Evolutionary conservation across 1,140 invertebrate species (phyloP), one percentile per base, ranked within the genome.

Genomic region (Tetraneura akinire): DNA sequence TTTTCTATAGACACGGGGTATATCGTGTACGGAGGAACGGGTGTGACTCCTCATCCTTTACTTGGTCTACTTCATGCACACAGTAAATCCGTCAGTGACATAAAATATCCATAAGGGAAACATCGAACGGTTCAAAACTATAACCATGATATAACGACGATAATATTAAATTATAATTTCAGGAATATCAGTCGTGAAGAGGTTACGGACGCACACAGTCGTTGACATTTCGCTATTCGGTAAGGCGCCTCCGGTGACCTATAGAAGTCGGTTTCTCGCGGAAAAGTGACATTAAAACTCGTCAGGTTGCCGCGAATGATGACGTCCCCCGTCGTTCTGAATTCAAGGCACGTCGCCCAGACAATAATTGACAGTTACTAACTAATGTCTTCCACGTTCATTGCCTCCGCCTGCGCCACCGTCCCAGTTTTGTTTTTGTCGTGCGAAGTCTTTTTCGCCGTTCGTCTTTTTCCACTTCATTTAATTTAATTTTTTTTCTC

Each of bases 341-440:
- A 76, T 76, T 57, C 73, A 29, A 11, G 53, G 73, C 73, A 76
- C 73, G 73, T 76, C 73, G 73, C 21, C 73, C 73, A 47, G 32
- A 76, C 32, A 57, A 76, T 76, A 76, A 76, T 76, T 76, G 73
- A 76, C 73, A 76, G 73, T 37, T 76, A 76, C 73, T 76, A 42
- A 76, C 73, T 76, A 76, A 76, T 76, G 73, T 76, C 53, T 76
- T 42, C n/a, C 53, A 57, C 73, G 73, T 76, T 57, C 73, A 32
- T 57, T 23, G 60, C n/a, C n/a, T 37, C 60, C 47, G 10, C 47
- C 47, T n/a, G n/a, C 32, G 62, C 16, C 18, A 32, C 45, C 18
- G 9, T 32, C 29, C 13, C 73, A 57, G 29, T 57, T 57, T 57
- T 57, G 73, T 76, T 76, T 76, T 76, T 76, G 73, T 23, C 73